Percentiles rank a stretch among this genome's conserved stretches.
Evolutionary conservation across 2,888 invertebrate species (phyloP).

Genomic region (Philopedon plagiatum): DNA sequence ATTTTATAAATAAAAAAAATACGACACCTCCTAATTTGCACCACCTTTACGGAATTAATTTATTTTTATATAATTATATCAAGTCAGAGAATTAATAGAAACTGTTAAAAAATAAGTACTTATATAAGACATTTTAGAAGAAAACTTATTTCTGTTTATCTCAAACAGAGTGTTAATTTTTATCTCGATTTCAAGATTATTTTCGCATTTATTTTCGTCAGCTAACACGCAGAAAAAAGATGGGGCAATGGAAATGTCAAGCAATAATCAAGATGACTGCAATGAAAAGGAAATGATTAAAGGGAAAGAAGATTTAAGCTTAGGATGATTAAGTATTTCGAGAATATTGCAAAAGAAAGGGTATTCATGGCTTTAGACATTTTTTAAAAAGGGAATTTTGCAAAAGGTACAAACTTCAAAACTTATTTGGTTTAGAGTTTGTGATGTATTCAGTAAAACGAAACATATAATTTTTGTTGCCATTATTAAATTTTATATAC

Average conservation of each 20-base stretch:
- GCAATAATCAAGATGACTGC: conserved; percentile 41
- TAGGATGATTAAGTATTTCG: conserved; percentile 14
- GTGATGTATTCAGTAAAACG: too few species aligned
- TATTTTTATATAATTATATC: too few species aligned
- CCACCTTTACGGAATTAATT: too few species aligned
- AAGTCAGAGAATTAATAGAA: too few species aligned
- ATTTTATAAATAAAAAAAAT: too few species aligned
- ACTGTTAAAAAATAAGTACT: too few species aligned
- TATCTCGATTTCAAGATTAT: conserved; percentile 34
- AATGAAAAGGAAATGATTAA: conserved; percentile 33
- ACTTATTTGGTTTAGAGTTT: too few species aligned
- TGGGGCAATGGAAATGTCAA: conserved; percentile 30
- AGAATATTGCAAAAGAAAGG: conserved; percentile 12
- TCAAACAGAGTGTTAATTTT: background rate
- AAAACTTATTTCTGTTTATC: background rate
- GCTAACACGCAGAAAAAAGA: conserved; percentile 30
- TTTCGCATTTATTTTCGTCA: conserved; percentile 38
- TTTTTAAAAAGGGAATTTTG: background rate
- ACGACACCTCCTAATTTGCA: too few species aligned
- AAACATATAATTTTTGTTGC: too few species aligned
- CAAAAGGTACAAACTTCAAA: background rate
- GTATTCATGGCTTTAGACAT: conserved; percentile 7
- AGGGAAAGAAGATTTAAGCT: conserved; percentile 13
- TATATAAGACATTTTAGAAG: too few species aligned
- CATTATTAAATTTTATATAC: too few species aligned